A percentile compares a stretch with the other conserved stretches of the same genome.
phyloP scores from a whole-genome alignment of 2,113 vertebrate species.

The Phocoena phocoena region DNA sequence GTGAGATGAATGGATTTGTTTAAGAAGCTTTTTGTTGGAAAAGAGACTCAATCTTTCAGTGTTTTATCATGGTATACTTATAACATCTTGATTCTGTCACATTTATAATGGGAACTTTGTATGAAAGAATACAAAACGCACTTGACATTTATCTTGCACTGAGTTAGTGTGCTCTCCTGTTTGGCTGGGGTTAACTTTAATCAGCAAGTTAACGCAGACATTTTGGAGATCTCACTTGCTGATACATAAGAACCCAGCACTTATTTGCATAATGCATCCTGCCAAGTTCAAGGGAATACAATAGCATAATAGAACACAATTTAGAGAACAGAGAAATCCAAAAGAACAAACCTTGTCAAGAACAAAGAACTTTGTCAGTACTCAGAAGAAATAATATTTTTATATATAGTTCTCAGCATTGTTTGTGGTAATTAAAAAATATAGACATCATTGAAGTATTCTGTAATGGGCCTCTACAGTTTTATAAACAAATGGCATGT shows the following conservation, averaged over 20 bases:
- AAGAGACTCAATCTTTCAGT: not conserved
- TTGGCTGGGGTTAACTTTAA: not conserved
- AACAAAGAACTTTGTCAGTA: not conserved
- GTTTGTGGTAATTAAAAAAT: not conserved
- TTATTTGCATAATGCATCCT: slow-evolving; percentile 77
- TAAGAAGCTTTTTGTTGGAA: not conserved
- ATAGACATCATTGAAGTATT: not conserved
- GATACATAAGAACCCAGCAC: slow-evolving; percentile 57
- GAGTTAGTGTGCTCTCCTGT: not conserved
- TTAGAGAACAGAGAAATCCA: not conserved
- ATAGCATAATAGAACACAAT: slow-evolving; percentile 56
- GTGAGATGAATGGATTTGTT: not conserved
- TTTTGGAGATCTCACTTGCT: slow-evolving; percentile 70
- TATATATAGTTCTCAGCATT: not conserved
- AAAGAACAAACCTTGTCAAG: not conserved
- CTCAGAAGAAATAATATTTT: not conserved
- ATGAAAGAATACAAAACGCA: not conserved
- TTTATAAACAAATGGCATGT: not conserved
- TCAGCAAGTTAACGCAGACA: not conserved
- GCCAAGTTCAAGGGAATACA: slow-evolving; percentile 72
- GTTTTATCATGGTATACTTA: not conserved
- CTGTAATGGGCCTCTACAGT: not conserved
- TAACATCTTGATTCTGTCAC: not conserved
- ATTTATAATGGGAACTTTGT: not conserved
- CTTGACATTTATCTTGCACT: not conserved